Evolutionary conservation across 1,140 invertebrate genomes (phyloP), one percentile per base, ranked within the genome.

Genomic region (Aphelinus atriplicis): DNA sequence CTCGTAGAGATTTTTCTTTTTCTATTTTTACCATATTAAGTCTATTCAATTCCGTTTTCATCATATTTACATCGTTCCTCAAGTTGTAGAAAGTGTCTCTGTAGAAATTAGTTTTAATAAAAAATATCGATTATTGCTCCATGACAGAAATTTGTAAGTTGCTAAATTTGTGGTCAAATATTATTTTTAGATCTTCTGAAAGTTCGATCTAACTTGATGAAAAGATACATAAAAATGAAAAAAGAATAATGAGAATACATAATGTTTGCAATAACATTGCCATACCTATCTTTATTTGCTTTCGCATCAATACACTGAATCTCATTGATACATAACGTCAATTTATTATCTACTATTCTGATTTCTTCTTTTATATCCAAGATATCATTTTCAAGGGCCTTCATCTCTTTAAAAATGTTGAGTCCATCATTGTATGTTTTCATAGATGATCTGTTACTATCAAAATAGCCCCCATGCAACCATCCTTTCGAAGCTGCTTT

Each of bases 251-350:
- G 26, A 26, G 0, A 26, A 26, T 26, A 26, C 26, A 26, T 26
- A 26, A 26, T 26, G 26, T 26, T 26, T 26, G 26, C 26, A 26
- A 26, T 26, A 26, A 26, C 26, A 26, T 26, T 26, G 26, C 26
- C 26, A 26, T 89, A 94, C 93, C 97, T 97, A 61, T 96, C 95
- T 90, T 97, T 97, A 82, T 95, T 97, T 85, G 98, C 98, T 84
- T 97, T 98, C 0, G 97, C 98, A 87, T 99, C 97, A 3, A 95
- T 97, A 79, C 95, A 93, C 81, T 99, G 97, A 96, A 98, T 98
- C 82, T 98, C 97, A 7, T 95, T 96, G 0, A 98, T 95, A 70
- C 97, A 93, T 67, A 92, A 92, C 84, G 97, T 98, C 75, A 99
- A 98, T 78, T 93, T 93, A 7, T 92, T 90, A 89, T 99, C 97